These are phyloP conservation scores for Gracilinanus agilis DNA, from an alignment of 2,113 vertebrate species.

Conservation along the genomic window DNA sequence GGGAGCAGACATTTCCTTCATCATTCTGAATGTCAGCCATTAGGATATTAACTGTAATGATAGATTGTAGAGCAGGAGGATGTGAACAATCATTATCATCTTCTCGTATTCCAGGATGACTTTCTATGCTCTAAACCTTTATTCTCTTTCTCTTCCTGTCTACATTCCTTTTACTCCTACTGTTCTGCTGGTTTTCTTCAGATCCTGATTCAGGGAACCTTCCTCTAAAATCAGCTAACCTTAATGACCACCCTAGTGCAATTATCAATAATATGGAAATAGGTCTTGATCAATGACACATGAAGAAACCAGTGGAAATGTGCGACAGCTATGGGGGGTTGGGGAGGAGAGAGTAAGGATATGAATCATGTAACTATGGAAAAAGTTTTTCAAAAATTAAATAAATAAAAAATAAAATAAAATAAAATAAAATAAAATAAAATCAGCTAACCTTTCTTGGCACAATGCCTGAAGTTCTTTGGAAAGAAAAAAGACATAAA, in stretches of 20 bases:
- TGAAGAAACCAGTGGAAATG: too few relatives aligned
- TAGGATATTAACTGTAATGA: not conserved
- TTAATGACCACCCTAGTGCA: too few relatives aligned
- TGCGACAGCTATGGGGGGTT: too few relatives aligned
- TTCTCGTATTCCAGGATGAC: not conserved
- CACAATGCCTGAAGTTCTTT: conserved; percentile 23
- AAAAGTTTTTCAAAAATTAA: too few relatives aligned
- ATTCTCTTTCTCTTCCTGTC: not conserved
- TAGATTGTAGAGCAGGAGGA: not conserved
- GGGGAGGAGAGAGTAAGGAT: too few relatives aligned
- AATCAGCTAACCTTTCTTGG: conserved; percentile 27
- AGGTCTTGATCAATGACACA: too few relatives aligned
- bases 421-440: too few relatives aligned
- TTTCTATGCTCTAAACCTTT: not conserved
- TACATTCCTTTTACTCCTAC: not conserved
- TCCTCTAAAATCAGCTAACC: conserved; percentile 38
- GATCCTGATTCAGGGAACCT: not conserved
- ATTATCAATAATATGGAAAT: too few relatives aligned
- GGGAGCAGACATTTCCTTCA: not conserved
- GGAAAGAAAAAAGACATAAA: conserved; percentile 47
- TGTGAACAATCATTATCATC: not conserved
- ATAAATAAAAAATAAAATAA: too few relatives aligned
- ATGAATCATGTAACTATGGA: too few relatives aligned
- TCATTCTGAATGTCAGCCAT: not conserved
- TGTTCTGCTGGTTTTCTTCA: not conserved